phyloP scores from a whole-genome alignment of 1,140 invertebrate genomes.

The Ceratitis capitata region DNA sequence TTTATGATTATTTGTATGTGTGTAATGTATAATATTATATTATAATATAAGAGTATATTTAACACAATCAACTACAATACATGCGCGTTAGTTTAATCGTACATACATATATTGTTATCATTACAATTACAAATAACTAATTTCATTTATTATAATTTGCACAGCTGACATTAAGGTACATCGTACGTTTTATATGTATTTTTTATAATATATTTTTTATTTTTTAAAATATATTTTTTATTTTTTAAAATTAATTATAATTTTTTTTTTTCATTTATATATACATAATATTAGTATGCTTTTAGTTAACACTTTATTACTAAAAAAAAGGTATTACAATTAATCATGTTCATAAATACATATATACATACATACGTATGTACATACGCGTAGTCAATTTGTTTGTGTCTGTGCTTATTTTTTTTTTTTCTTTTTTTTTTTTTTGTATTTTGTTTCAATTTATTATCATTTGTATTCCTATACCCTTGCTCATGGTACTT shows the following conservation, averaged over 20 bases:
- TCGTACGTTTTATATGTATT: conserved; percentile 6
- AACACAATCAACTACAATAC: not conserved
- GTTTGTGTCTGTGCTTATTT: not conserved
- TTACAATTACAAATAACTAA: conserved; percentile 16
- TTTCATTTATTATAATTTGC: conserved; percentile 22
- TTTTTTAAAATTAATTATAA: not conserved
- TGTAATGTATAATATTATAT: conserved; percentile 13
- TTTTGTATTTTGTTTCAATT: too few species aligned
- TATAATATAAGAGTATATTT: not conserved
- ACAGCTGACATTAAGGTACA: conserved; percentile 35
- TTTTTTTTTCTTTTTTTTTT: not conserved
- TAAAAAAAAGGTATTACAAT: not conserved
- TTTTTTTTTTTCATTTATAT: not conserved
- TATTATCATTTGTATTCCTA: not conserved
- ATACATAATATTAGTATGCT: not conserved
- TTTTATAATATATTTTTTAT: not conserved
- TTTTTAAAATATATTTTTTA: not conserved
- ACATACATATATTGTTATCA: not conserved
- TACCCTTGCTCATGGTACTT: not conserved
- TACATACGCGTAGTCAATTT: too few species aligned
- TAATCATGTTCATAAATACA: not conserved
- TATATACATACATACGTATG: not conserved
- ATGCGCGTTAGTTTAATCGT: too few species aligned
- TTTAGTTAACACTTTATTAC: not conserved
- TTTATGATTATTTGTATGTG: conserved; percentile 25